Conservation (phyloP, 2,888 invertebrate genomes). For the Nysson spinosus region DNA sequence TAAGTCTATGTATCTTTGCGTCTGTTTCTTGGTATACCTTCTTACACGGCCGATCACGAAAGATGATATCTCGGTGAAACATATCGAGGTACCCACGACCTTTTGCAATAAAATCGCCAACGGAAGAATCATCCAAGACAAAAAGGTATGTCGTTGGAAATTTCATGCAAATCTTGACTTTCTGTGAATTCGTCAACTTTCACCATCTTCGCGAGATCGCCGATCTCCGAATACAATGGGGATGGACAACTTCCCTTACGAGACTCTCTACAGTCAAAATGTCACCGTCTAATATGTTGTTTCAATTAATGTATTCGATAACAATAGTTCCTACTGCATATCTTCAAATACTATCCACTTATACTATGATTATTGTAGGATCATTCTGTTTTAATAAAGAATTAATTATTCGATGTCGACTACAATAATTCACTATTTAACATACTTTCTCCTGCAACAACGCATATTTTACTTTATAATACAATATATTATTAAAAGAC, state of each 20-base stretch:
- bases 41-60: constrained; percentile 24
- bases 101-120: constrained; percentile 40
- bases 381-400: too few relatives aligned
- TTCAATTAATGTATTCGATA: too few relatives aligned
- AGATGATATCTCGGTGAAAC: constrained; percentile 43
- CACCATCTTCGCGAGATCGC: constrained; percentile 32
- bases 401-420: too few relatives aligned
- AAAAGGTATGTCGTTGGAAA: constrained; percentile 54
- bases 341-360: too few relatives aligned
- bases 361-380: too few relatives aligned
- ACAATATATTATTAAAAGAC: too few relatives aligned
- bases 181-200: constrained; percentile 47
- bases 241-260: constrained; percentile 15
- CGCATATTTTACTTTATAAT: too few relatives aligned
- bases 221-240: constrained; percentile 19
- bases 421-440: too few relatives aligned
- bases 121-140: constrained; percentile 17
- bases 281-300: neutral
- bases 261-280: constrained; percentile 13
- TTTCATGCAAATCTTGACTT: constrained; percentile 63
- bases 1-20: constrained; percentile 13
- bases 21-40: constrained; percentile 4
- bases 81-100: constrained; percentile 47
- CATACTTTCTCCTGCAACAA: too few relatives aligned
- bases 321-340: too few relatives aligned